Base-by-base conservation (phyloP, 2,888 invertebrate genomes). In the Lysandra bellargus region DNA sequence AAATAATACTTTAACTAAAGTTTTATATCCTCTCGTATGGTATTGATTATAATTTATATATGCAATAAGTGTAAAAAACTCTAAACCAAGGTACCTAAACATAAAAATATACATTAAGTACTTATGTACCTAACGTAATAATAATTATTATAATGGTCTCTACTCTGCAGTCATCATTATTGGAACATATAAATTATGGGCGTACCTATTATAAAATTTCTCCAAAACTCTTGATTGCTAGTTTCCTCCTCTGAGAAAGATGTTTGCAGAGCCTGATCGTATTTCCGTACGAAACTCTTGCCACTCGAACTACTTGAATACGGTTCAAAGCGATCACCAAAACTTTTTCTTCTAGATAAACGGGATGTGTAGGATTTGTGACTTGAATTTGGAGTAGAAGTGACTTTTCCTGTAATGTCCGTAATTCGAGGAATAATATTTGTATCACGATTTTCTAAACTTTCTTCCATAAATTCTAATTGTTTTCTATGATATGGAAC, bases 221-320 rank as follows among this genome's bases (percentile, higher is more conserved):
- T 17, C 78, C 78, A 78, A 37, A 40, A 78, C 7, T 33, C 17
- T 76, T 76, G 49, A 37, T 30, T 33, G 0, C 40, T 61, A 64
- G 40, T 78, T 78, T 61, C 64, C 14, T 61, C 78, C 14, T 78
- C 78, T 6, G 61, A 78, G 14, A 78, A 78, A 40, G 78, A 78
- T 30, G 61, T 78, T 44, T 78, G 77, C 30, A 61, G n/a, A 40
- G 78, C 23, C 61, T 37, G 60, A 61, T 78, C 7, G 17, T 12
- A 64, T 23, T 23, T 60, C 61, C 37, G 5, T n/a, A 40, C 17
- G 23, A 49, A 53, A 37, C 23, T 64, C 7, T 17, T 37, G 23
- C 14, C 33, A 37, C 61, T 37, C 23, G 57, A 17, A 78, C 7
- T 14, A 64, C n/a, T 4, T 37, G 61, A 78, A 78, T 78, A 78